Evolutionary conservation across 2,797 vertebrate genomes (phyloP), one percentile per base, ranked within the genome.

Genomic region (Pipistrellus nathusii): DNA sequence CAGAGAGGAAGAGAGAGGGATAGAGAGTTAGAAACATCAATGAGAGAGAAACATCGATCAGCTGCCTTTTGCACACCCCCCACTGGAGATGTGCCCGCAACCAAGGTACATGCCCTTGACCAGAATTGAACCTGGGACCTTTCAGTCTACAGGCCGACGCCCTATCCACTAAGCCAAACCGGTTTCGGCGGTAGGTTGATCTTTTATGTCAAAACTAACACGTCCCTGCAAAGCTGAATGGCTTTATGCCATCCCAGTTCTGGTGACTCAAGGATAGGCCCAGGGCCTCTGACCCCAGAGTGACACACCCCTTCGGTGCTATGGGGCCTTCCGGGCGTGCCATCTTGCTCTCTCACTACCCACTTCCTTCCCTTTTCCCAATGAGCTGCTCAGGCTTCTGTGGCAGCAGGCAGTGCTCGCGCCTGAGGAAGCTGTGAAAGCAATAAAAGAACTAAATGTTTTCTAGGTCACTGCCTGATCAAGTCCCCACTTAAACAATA

Each of bases 381-480:
- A 66, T 91, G 91, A 96, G 90, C 93, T 75, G 96, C 92, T 96
- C 94, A 48, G 66, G 78, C 88, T 96, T 95, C 88, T 10, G 32
- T 80, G 84, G 95, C 92, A 95, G 92, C 96, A 97, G 96, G 94
- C 77, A 59, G 77, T 5, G 87, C 84, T 94, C 91, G 95, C 97
- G 95, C 97, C 97, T 51, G 64, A 23, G 94, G 97, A 98, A 97
- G 95, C 94, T 89, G 32, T 25, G 87, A 97, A 97, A 98, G 98
- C 97, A 98, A 98, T 98, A 97, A 98, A 97, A 86, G 91, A 94
- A 92, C 82, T 93, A 91, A 98, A 96, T 88, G 78, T 92, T 98
- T 98, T 98, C 97, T 98, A 98, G 98, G 98, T 98, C 98, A 98
- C 83, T 15, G 94, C 92, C 97, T 97, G 97, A 97, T 96, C 95